Percentiles rank a stretch among this genome's conserved stretches.
phyloP scores from a whole-genome alignment of 2,888 invertebrate species.

The Acleris holmiana region DNA sequence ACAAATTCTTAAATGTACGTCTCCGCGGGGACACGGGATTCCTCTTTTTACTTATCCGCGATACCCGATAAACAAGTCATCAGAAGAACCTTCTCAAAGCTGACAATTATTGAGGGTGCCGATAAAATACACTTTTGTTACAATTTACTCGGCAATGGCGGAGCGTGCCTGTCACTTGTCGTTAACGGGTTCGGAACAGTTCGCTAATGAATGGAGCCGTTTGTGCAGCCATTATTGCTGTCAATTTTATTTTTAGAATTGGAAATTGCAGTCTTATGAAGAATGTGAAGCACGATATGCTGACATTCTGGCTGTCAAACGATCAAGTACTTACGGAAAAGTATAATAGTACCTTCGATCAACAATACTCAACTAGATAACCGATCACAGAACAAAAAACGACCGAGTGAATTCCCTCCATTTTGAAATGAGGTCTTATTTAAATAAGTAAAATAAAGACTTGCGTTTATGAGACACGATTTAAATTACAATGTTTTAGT shows the following conservation, averaged over 20 bases:
- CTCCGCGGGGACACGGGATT: constrained; percentile 64
- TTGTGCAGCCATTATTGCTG: constrained; percentile 18
- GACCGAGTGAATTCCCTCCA: too few species aligned
- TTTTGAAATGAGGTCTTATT: too few species aligned
- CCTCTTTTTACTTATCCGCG: constrained; percentile 64
- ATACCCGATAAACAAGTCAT: constrained; percentile 72
- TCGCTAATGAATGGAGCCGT: constrained; percentile 21
- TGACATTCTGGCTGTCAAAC: not conserved
- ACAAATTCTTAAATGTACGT: constrained; percentile 74
- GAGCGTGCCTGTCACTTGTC: constrained; percentile 6
- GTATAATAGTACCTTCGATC: too few species aligned
- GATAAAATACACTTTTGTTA: constrained; percentile 33
- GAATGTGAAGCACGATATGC: not conserved
- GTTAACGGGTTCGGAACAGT: constrained; percentile 11
- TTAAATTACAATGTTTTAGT: too few species aligned
- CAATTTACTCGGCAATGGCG: constrained; percentile 22
- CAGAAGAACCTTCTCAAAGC: constrained; percentile 56
- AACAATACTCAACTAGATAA: too few species aligned
- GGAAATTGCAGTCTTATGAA: constrained; percentile 1
- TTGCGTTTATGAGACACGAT: too few species aligned
- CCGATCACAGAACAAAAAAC: too few species aligned
- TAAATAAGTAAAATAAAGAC: too few species aligned
- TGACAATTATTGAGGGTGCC: constrained; percentile 13
- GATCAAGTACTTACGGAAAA: not conserved
- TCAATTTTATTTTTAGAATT: constrained; percentile 26